phyloP scores from a whole-genome alignment of 2,113 vertebrate genomes.

The Malurus elegans region DNA sequence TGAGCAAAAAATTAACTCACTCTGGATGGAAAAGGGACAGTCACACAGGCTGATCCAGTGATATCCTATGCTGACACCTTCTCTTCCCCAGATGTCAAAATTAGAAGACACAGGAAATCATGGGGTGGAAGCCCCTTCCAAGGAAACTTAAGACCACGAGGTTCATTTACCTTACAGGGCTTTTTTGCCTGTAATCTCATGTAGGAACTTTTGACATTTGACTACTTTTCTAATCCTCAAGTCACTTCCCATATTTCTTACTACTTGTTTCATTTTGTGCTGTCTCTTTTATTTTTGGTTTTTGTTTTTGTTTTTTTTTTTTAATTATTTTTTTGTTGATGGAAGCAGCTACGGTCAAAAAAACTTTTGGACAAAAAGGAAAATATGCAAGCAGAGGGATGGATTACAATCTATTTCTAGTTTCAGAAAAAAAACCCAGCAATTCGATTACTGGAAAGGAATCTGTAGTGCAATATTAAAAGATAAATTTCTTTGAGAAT shows the following conservation, averaged over 20 bases:
- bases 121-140: not conserved
- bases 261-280: not conserved
- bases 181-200: not conserved
- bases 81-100: not conserved
- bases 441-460: constrained; percentile 19
- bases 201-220: not conserved
- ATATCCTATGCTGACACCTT: not conserved
- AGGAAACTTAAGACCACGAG: not conserved
- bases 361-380: not conserved
- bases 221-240: not conserved
- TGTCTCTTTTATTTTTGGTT: not conserved
- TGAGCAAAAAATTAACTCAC: not conserved
- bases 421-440: not conserved
- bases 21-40: not conserved
- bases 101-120: not conserved
- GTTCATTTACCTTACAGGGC: not conserved
- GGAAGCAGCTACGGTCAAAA: not conserved
- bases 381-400: not conserved
- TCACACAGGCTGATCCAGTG: not conserved
- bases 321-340: not conserved
- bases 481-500: constrained; percentile 35
- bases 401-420: not conserved
- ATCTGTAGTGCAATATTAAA: constrained; percentile 29
- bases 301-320: not conserved
- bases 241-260: not conserved